phyloP scores from a whole-genome alignment of 2,797 vertebrate species.

The Percopsis omiscomaycus region DNA sequence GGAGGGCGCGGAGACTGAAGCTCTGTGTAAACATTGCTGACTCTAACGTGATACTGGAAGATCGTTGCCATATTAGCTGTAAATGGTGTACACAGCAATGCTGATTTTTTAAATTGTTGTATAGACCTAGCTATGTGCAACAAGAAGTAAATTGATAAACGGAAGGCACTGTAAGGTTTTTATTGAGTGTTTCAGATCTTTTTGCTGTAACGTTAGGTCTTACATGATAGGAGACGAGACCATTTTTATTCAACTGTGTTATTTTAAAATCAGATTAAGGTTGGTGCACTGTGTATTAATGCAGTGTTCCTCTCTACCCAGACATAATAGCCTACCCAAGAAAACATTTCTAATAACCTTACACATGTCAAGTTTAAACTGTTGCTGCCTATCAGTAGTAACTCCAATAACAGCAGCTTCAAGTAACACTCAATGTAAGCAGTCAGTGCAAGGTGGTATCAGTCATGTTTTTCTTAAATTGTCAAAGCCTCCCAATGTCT shows the following conservation, averaged over 20 bases:
- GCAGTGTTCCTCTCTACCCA: constrained; percentile 15
- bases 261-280: constrained; percentile 20
- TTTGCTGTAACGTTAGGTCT: constrained; percentile 42
- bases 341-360: constrained; percentile 56
- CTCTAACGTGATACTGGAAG: constrained; percentile 40
- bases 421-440: constrained; percentile 33
- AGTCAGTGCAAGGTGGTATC: constrained; percentile 34
- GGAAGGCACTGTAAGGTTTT: constrained; percentile 4
- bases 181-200: constrained; percentile 20
- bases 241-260: constrained; percentile 45
- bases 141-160: neutral
- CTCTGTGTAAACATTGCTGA: constrained; percentile 46
- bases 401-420: constrained; percentile 10
- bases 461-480: constrained; percentile 40
- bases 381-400: constrained; percentile 8
- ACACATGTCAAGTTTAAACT: constrained; percentile 37
- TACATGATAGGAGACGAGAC: constrained; percentile 16
- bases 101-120: constrained; percentile 40
- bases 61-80: constrained; percentile 48
- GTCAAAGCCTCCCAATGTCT: constrained; percentile 27
- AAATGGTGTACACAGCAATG: constrained; percentile 24
- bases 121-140: neutral
- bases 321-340: constrained; percentile 20
- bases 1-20: constrained; percentile 50
- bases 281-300: constrained; percentile 17